Evolutionary conservation across 1,140 invertebrate genomes (phyloP).

Genomic region (Bilobella aurantiaca): DNA sequence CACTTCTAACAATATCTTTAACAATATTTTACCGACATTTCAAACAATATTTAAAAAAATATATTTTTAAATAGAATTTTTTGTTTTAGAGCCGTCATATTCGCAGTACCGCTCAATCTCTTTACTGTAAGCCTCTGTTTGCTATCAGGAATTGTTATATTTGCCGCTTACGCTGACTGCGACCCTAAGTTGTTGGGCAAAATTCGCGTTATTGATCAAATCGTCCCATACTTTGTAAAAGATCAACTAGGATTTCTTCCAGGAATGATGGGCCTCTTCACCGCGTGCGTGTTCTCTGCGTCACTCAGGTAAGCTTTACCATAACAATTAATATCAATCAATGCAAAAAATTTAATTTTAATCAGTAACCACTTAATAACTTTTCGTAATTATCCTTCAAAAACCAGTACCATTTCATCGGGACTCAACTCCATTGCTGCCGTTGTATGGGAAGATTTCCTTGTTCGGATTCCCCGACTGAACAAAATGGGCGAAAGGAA

Average conservation of each 20-base stretch:
- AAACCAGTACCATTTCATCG: slow-evolving; percentile 43
- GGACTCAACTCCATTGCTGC: slow-evolving; percentile 45
- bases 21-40: no score
- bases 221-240: slow-evolving; percentile 38
- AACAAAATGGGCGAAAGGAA: slow-evolving; percentile 14
- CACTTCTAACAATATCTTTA: no score
- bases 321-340: no score
- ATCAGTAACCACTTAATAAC: neutral
- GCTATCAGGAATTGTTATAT: slow-evolving; percentile 34
- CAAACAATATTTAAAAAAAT: neutral
- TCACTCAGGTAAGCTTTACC: slow-evolving; percentile 33
- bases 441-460: slow-evolving; percentile 44
- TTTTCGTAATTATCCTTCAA: neutral
- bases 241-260: slow-evolving; percentile 33
- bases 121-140: slow-evolving; percentile 23
- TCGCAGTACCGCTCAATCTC: slow-evolving; percentile 28
- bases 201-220: slow-evolving; percentile 36
- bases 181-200: slow-evolving; percentile 34
- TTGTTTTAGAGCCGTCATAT: slow-evolving; percentile 28
- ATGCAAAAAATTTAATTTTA: no score
- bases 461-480: slow-evolving; percentile 34
- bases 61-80: slow-evolving; percentile 12
- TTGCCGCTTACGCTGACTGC: slow-evolving; percentile 35
- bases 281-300: slow-evolving; percentile 37
- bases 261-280: slow-evolving; percentile 39